Conservation (phyloP, 2,113 vertebrate genomes). For the Turnix velox region DNA sequence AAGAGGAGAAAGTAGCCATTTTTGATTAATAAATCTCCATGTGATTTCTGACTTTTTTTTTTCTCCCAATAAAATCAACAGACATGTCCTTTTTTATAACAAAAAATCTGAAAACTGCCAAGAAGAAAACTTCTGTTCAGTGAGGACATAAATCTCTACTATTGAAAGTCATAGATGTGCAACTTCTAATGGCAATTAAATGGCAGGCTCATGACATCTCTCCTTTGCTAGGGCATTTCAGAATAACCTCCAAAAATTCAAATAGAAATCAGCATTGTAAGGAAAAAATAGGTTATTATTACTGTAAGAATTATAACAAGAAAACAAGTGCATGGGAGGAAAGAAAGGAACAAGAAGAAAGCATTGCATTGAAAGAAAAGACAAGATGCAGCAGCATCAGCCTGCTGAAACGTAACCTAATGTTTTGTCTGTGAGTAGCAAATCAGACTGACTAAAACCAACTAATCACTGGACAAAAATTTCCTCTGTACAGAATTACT, state of each 20-base stretch:
- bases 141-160: not conserved
- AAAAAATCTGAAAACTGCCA: not conserved
- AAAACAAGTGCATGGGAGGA: not conserved
- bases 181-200: not conserved
- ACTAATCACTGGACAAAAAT: not conserved
- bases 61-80: not conserved
- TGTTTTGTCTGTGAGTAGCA: not conserved
- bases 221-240: not conserved
- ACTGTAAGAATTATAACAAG: too few species aligned
- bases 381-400: not conserved
- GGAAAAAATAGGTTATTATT: too few species aligned
- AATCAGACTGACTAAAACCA: not conserved
- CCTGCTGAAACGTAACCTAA: not conserved
- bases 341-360: not conserved
- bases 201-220: not conserved
- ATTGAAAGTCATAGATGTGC: not conserved
- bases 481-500: not conserved
- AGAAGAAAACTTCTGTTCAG: not conserved
- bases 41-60: too few species aligned
- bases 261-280: not conserved
- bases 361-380: not conserved
- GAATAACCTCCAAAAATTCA: not conserved
- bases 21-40: not conserved
- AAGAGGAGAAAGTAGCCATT: not conserved
- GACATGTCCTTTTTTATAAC: not conserved